Evolutionary conservation across 2,888 invertebrate genomes (phyloP).

Genomic region (Sicus ferrugineus): DNA sequence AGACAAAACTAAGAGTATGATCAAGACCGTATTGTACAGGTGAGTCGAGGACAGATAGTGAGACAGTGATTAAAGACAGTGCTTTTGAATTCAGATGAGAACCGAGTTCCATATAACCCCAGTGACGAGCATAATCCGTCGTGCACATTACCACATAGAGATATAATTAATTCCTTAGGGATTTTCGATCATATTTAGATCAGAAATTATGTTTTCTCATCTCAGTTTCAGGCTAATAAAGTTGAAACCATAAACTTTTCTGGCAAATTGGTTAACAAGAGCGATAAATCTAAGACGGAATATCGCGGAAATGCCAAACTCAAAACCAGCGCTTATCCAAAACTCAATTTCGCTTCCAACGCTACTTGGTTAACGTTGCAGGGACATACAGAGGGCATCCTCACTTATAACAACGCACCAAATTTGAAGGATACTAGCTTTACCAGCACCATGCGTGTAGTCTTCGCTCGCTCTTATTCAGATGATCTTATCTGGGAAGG

Average conservation of each 20-base stretch:
- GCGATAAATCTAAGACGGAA: conserved; percentile 59
- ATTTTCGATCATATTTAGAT: too few relatives aligned
- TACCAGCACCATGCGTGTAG: conserved; percentile 70
- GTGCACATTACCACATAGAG: too few relatives aligned
- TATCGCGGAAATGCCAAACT: conserved; percentile 73
- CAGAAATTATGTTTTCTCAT: background rate
- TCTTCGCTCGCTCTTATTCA: conserved; percentile 70
- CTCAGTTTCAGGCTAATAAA: conserved; percentile 60
- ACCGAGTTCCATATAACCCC: too few relatives aligned
- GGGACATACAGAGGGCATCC: conserved; percentile 75
- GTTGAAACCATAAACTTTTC: conserved; percentile 65
- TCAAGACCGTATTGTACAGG: too few relatives aligned
- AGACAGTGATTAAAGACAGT: too few relatives aligned
- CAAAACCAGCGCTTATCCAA: conserved; percentile 79
- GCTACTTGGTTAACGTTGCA: conserved; percentile 73
- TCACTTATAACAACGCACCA: conserved; percentile 75
- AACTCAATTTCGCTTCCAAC: conserved; percentile 74
- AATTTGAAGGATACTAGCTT: conserved; percentile 68
- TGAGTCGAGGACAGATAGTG: too few relatives aligned
- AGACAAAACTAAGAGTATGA: too few relatives aligned
- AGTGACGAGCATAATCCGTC: too few relatives aligned
- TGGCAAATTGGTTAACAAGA: conserved; percentile 66
- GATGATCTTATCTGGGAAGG: conserved; percentile 68
- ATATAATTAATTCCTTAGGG: too few relatives aligned
- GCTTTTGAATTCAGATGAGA: too few relatives aligned